These are phyloP conservation scores for Cichladusa arquata DNA, from an alignment of 2,113 vertebrate genomes.

Conservation along the genomic window DNA sequence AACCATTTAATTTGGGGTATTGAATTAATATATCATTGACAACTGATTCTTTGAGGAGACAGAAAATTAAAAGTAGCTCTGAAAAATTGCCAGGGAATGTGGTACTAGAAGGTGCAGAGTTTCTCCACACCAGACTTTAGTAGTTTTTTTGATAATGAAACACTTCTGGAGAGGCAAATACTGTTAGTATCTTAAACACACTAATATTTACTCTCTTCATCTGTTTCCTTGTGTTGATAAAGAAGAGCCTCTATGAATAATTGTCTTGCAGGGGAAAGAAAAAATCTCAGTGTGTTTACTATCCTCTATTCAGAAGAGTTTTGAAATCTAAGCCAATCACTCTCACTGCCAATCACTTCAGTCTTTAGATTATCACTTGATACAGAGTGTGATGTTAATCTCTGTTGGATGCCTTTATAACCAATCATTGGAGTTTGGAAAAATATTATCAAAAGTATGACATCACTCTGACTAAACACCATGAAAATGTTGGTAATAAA, in stretches of 20 bases:
- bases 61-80: conserved; percentile 26
- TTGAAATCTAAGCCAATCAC: background rate
- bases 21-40: conserved; percentile 50
- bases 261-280: background rate
- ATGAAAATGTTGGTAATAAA: background rate
- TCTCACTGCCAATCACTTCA: background rate
- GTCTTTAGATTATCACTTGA: background rate
- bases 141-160: background rate
- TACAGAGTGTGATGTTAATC: background rate
- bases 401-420: background rate
- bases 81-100: background rate
- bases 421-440: background rate
- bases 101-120: background rate
- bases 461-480: background rate
- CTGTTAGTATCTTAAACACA: background rate
- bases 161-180: conserved; percentile 4
- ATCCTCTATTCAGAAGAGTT: background rate
- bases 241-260: background rate
- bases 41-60: background rate
- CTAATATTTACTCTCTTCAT: conserved; percentile 16
- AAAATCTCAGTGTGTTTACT: background rate
- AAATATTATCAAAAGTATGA: background rate
- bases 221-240: background rate
- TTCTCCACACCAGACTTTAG: background rate
- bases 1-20: background rate